Evolutionary conservation across 2,888 invertebrate species (phyloP), one percentile per base, ranked within the genome.

Genomic region (Anticlea derivata): DNA sequence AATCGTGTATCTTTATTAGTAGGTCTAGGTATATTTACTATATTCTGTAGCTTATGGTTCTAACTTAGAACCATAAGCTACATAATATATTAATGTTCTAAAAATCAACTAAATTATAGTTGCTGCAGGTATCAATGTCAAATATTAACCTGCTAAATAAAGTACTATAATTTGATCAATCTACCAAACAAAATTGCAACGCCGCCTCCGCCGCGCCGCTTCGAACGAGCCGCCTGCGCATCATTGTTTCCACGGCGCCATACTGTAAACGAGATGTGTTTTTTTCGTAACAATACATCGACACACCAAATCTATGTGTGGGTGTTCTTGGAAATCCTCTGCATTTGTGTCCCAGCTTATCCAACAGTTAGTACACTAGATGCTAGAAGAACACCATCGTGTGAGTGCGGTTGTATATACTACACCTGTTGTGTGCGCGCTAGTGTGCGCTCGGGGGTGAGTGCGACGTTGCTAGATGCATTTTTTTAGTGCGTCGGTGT

Each of bases 401-500:
- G 80, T 76, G 75, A 43, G 73, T 60, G 58, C 35, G 60, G 63
- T 66, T 64, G 69, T 65, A 61, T 65, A 61, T 70, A 63, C 60
- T 73, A 79, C 79, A 83, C 83, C 83, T 82, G 80, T 78, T 74
- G 50, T 57, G 68, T 63, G 68, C 68, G 68, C 39, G 64, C 59
- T 53, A 53, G 49, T 67, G 63, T 58, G 66, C 58, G 38, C 59
- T 29, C 60, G 61, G 64, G 73, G 70, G 72, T 74, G 75, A 70
- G 74, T 79, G 85, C 86, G 83, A 73, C 82, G 86, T 83, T 86
- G 84, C 82, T 82, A 79, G 81, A 80, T 83, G 80, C 76, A 72
- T 80, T 80, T 83, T 17, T 84, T 82, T 69, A 69, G 68, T 75
- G 69, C 68, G 72, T 71, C 68, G 46, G 64, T 64, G 86, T 84